Base-by-base conservation (phyloP, 2,113 vertebrate genomes). In the Tupaia chinensis region DNA sequence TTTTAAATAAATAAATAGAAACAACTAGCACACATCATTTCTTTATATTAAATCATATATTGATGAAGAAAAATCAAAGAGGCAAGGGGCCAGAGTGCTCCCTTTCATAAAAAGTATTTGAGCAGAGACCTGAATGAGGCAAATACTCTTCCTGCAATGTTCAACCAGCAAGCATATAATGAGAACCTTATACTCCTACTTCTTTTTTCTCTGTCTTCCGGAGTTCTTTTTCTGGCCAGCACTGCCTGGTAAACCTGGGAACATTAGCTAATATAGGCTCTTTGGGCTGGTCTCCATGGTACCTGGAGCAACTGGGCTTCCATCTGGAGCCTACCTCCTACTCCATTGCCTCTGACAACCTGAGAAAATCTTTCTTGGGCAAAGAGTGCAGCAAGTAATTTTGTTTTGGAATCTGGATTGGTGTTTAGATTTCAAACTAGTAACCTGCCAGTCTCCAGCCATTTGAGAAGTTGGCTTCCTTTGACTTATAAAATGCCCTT, bases 391-490 rank as follows among this genome's bases (percentile, higher is more conserved):
- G 76, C 70, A 72, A 96, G n/a, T 82, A 87, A 97, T 96, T 98
- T 96, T 96, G 89, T 95, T 97, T 95, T 94, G 93, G 93, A 96
- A 96, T 91, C 78, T 1, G 7, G 92, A 89, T 77, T 93, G 17
- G 70, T 96, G 53, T 97, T 97, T 98, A 94, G 76, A 94, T 97
- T 97, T 95, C 87, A 95, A 93, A 89, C 93, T 81, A 97, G 96
- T 90, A 96, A 98, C 70, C 94, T 97, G 65, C 80, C 87, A 53
- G 87, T 63, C 81, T 90, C 66, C 3, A 56, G 93, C 96, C 97
- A 85, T 94, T 93, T 98, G 96, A 97, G 94, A 97, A 97, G 89
- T 89, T 93, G 76, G 92, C 96, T 98, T 98, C 96, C 93, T 98
- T 97, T 96, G 97, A 73, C 95, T 98, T 95, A 97, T 90, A 96